Base-by-base conservation (phyloP, 2,113 vertebrate genomes). In the Rhynchopsitta pachyrhyncha region DNA sequence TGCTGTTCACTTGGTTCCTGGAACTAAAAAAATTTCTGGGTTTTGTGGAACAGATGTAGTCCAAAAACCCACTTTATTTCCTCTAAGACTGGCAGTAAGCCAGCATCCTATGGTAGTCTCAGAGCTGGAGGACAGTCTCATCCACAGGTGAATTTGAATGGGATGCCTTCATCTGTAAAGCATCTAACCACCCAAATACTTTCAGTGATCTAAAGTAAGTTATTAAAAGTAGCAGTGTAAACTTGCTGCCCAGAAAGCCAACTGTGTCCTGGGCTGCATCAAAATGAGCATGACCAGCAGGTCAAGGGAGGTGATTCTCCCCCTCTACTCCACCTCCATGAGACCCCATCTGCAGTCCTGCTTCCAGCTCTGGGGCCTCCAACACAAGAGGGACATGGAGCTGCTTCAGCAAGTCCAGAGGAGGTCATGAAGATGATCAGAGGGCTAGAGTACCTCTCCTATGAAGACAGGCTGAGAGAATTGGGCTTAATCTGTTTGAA, bases 21-120 rank as follows among this genome's bases (percentile, higher is more conserved):
- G 37, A 92, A 86, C 10, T 82, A 49, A 90, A 82, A 81, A 57
- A 5, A 23, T 57, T 82, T 80, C 53, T 80, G 22, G 10, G 5
- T 62, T 94, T 88, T 90, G 25, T 3, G 15, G 53, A 62, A 49
- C 9, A 86, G 24, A 74, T 70, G 7, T 59, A 70, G 64, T 47
- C 13, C 2, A 31, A 69, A 90, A 15, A 0, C 0, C 0, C 3
- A 0, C 11, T 59, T 60, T 69, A 62, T 59, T 83, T 90, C 17
- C 37, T 83, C 12, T 60, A 37, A 84, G 23, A 35, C 9, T 86
- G 59, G 17, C 17, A 66, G 27, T 46, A 35, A 74, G 35, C 14
- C 6, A 10, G 37, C 23, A n/a, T 66, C 52, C 28, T 70, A 18
- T 17, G 11, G 11, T 35, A 17, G 41, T 47, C 39, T 81, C 10